These are phyloP conservation scores for Meda fulgida DNA, from an alignment of 2,797 vertebrate species.

Conservation along the genomic window DNA sequence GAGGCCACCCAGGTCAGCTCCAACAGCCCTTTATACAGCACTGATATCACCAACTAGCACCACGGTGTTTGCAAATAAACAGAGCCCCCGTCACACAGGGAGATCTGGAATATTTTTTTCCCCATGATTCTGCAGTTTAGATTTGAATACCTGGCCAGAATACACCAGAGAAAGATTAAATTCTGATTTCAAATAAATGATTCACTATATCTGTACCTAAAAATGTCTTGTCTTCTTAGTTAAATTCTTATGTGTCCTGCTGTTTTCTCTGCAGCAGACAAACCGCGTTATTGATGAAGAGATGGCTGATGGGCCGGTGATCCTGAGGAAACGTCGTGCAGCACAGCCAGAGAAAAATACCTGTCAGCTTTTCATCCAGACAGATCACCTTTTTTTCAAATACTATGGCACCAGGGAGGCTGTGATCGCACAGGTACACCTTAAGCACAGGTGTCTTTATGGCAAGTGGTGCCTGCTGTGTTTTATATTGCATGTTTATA, in stretches of 20 bases:
- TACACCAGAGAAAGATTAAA: background rate
- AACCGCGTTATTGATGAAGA: constrained; percentile 61
- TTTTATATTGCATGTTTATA: constrained; percentile 17
- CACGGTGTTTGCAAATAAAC: background rate
- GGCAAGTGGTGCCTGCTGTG: background rate
- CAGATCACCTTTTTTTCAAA: constrained; percentile 90
- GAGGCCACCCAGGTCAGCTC: constrained; percentile 79
- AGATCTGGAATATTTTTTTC: constrained; percentile 8
- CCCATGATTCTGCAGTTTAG: background rate
- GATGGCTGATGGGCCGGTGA: constrained; percentile 76
- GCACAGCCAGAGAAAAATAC: constrained; percentile 89
- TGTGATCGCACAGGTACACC: constrained; percentile 92
- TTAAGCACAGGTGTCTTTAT: background rate
- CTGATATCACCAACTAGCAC: background rate
- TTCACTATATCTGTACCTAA: background rate
- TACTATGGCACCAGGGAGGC: constrained; percentile 90
- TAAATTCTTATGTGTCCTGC: background rate
- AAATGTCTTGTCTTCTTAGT: background rate
- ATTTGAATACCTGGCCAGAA: background rate
- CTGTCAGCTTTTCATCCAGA: constrained; percentile 96
- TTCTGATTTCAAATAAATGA: background rate
- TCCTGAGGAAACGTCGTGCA: constrained; percentile 88
- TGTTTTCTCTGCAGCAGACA: constrained; percentile 59
- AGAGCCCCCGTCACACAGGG: background rate
- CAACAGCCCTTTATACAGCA: background rate